These are phyloP conservation scores for Amblyteles armatorius DNA, from an alignment of 2,888 invertebrate genomes.

Conservation along the genomic window DNA sequence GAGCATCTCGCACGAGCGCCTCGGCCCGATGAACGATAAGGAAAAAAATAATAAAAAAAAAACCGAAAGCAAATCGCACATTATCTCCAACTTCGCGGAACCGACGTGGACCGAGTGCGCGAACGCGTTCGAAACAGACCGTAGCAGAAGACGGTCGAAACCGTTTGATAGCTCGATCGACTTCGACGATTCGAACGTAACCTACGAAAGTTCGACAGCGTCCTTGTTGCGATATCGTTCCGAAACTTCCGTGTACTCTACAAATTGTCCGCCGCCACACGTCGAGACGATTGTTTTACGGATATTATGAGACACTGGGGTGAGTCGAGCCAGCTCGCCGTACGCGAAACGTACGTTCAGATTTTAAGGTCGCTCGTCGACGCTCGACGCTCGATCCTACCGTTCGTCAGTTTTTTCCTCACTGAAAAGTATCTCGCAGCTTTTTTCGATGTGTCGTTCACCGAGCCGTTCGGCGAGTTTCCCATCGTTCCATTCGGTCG, in stretches of 20 bases:
- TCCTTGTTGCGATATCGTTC: constrained; percentile 73
- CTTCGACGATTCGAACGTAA: constrained; percentile 74
- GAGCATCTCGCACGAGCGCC: neutral
- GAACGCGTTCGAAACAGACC: constrained; percentile 47
- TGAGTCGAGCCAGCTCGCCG: constrained; percentile 63
- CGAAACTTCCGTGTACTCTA: constrained; percentile 19
- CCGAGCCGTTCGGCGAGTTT: neutral
- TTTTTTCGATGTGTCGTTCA: neutral
- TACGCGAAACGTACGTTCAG: neutral
- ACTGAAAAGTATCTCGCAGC: neutral
- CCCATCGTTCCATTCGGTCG: neutral
- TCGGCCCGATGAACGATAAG: neutral
- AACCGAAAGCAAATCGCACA: neutral
- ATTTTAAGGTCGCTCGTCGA: neutral
- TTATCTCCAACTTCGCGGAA: neutral
- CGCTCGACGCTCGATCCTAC: neutral
- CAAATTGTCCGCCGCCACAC: constrained; percentile 66
- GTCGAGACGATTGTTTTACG: constrained; percentile 68
- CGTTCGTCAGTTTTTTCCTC: constrained; percentile 22
- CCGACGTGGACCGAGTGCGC: neutral
- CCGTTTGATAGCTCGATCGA: constrained; percentile 74
- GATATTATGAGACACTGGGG: constrained; percentile 76
- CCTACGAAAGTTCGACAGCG: constrained; percentile 74
- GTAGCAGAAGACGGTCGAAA: constrained; percentile 67
- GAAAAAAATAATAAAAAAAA: neutral